Base-by-base conservation (phyloP, 2,113 vertebrate species). In the Aspiorhynchus laticeps region DNA sequence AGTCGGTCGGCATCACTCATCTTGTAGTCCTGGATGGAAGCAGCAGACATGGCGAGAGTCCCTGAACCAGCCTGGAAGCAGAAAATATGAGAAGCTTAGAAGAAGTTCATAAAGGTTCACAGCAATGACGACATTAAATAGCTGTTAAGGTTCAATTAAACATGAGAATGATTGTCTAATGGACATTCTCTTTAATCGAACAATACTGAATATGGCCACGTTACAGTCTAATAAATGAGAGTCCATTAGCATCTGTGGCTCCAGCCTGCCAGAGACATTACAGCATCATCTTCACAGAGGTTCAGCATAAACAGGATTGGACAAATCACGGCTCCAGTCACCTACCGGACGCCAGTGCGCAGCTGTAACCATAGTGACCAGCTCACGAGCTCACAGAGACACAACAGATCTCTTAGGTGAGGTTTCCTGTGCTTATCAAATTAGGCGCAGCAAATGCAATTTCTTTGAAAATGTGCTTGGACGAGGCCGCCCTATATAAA, bases 1-100 rank as follows among this genome's bases (percentile, higher is more conserved):
- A 99, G 93, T 82, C 97, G 88, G 88, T 97, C 97, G 26, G 92
- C 93, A 59, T 98, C 97, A 0, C 96, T 95, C 90, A 97, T 95
- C 85, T 91, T 92, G 43, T 96, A 97, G 85, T 99, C 98, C 89
- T 95, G 96, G 75, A 97, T 93, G 84, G 48, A 17, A 31, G 94
- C 94, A 19, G 96, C 90, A 53, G 96, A 95, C 94, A 97, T 97
- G 69, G 93, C 87, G 89, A 95, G 91, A 85, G 93, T 93, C 91
- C 95, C 97, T 83, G 96, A 91, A 89, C 94, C 95, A 91, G 96
- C 96, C 98, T 99, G 11, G 2, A 81, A 1, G 59, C 19, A 88
- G 41, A 82, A 73, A 81, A 28, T 1, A 79, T 46, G 38, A 75
- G 73, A 43, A 43, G 71, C 36, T 41, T 11, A 75, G 28, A 69